These are phyloP conservation scores for Phengaris arion DNA, from an alignment of 2,888 invertebrate species.

Conservation along the genomic window DNA sequence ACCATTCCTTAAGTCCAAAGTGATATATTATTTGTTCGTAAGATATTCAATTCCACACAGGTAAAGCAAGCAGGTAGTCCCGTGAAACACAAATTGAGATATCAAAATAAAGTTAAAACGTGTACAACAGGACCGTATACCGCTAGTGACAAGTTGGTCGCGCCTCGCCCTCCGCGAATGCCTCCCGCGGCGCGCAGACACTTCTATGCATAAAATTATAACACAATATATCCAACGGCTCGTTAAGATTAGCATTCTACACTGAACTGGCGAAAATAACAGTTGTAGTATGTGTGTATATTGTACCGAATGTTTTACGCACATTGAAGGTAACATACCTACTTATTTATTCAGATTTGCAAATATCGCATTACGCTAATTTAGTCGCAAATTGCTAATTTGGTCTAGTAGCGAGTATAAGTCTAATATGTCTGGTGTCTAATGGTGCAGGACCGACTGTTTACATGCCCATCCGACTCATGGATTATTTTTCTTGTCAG, in stretches of 20 bases:
- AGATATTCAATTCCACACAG: neutral
- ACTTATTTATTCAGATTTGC: too few species aligned
- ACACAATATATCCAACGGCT: neutral
- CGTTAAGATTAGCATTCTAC: slow-evolving; percentile 39
- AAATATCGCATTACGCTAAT: too few species aligned
- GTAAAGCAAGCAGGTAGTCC: neutral
- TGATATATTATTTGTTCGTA: neutral
- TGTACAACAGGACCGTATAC: neutral
- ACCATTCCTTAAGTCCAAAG: neutral
- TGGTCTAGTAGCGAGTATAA: too few species aligned
- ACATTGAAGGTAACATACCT: neutral
- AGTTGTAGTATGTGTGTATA: neutral
- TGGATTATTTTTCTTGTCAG: too few species aligned
- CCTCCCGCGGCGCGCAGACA: slow-evolving; percentile 42
- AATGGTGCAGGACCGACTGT: too few species aligned
- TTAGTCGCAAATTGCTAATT: too few species aligned
- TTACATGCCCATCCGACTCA: too few species aligned
- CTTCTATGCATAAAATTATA: slow-evolving; percentile 58
- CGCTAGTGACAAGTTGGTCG: neutral
- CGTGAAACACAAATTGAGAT: neutral
- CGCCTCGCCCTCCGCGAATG: neutral
- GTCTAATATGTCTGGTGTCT: too few species aligned
- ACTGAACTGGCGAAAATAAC: slow-evolving; percentile 35
- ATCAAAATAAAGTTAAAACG: neutral
- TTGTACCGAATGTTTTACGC: neutral